Percentiles rank a stretch among this genome's conserved stretches.
phyloP scores from a whole-genome alignment of 2,797 vertebrate genomes.

The Chrysocyon brachyurus region DNA sequence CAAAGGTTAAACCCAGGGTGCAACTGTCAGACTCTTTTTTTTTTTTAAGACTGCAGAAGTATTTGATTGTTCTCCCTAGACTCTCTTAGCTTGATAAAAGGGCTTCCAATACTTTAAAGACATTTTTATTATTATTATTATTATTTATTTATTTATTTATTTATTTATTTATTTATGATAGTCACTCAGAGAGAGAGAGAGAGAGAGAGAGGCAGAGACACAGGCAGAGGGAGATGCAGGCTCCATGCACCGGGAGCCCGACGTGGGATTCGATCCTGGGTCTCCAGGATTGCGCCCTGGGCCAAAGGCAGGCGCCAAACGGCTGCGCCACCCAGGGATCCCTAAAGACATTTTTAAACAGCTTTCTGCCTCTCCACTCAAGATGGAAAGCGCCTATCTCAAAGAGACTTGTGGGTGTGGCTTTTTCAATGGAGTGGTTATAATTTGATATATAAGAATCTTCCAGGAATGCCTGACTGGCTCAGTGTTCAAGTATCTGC shows the following conservation, averaged over 20 bases:
- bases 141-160: too few relatives aligned
- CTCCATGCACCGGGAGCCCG: too few relatives aligned
- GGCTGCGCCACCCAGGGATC: too few relatives aligned
- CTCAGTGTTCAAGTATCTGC: too few relatives aligned
- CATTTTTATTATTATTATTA: background rate
- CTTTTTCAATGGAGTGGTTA: background rate
- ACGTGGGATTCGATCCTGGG: too few relatives aligned
- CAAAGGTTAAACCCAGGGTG: background rate
- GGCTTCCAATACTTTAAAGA: background rate
- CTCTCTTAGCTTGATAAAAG: background rate
- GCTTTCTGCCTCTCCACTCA: background rate
- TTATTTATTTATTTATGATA: too few relatives aligned
- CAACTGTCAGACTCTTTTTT: background rate
- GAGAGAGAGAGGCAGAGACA: too few relatives aligned
- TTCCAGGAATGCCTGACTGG: too few relatives aligned
- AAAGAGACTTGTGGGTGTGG: background rate
- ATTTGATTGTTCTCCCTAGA: background rate
- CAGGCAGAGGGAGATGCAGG: too few relatives aligned
- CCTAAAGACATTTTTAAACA: background rate
- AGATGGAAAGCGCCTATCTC: constrained; percentile 9
- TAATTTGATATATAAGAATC: background rate
- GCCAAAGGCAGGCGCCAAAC: too few relatives aligned
- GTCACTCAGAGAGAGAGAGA: too few relatives aligned
- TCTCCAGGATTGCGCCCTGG: too few relatives aligned
- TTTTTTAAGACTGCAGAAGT: background rate